Conservation (phyloP, 2,113 vertebrate genomes). For the Brachirus orientalis region DNA sequence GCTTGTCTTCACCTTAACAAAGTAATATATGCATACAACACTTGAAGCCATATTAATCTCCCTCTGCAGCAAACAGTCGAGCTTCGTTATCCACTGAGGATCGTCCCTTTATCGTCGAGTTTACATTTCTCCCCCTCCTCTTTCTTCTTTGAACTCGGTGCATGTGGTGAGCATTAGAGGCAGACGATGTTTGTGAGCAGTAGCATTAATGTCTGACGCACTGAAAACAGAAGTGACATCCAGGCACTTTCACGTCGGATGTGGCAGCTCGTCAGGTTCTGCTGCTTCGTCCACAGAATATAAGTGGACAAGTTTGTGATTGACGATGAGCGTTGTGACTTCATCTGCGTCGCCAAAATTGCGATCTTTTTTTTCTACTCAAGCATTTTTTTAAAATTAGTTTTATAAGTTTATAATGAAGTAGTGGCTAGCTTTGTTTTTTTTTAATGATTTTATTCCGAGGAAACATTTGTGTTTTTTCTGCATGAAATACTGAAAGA, state of each 20-base stretch:
- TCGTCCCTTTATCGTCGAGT: constrained; percentile 34
- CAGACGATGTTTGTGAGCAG: not conserved
- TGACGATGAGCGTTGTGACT: no score
- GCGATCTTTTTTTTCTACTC: constrained; percentile 33
- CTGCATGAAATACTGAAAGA: not conserved
- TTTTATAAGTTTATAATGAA: constrained; percentile 25
- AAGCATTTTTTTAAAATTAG: constrained; percentile 34
- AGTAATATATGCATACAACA: constrained; percentile 45
- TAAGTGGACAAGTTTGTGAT: not conserved
- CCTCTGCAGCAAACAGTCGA: not conserved
- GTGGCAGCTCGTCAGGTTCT: constrained; percentile 37
- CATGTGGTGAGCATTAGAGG: no score
- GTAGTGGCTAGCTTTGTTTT: constrained; percentile 8
- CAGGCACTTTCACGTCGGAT: no score
- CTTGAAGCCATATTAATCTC: constrained; percentile 47
- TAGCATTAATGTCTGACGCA: constrained; percentile 2
- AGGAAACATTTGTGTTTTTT: constrained; percentile 7
- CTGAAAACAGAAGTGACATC: constrained; percentile 14
- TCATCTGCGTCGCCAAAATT: constrained; percentile 16
- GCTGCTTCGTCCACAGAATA: constrained; percentile 27
- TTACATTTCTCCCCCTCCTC: not conserved
- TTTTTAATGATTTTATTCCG: constrained; percentile 7
- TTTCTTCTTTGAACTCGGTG: no score
- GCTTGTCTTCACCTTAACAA: not conserved
- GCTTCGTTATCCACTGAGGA: not conserved